Evolutionary conservation across 2,797 vertebrate species (phyloP), one percentile per base, ranked within the genome.

Genomic region (Brachyrhaphis roseni): DNA sequence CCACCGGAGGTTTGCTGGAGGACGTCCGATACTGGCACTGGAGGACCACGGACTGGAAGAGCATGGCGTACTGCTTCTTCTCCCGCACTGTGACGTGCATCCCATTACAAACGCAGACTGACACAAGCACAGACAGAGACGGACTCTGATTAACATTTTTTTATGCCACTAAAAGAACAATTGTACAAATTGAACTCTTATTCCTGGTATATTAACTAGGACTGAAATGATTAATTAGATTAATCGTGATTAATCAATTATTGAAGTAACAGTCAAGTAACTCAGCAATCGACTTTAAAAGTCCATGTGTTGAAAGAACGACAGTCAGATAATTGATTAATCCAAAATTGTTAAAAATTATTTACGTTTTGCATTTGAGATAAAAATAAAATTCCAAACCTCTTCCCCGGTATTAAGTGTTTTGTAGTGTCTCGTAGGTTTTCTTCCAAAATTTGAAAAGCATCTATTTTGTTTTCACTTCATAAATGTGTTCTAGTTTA

Each of bases 21-120:
- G 96, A 94, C 0, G 97, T 98, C 62, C 97, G 96, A 94, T 97
- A 99, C 82, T 96, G 97, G 88, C 98, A 99, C 0, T 96, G 97
- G 23, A 99, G 97, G 82, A 98, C 95, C 39, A 97, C 95, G 1
- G 98, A 94, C 93, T 99, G 98, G 95, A 99, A 99, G 80, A 99
- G 95, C 97, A 98, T 98, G 70, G 97, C 97, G 66, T 95, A 94
- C 74, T 95, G 96, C 94, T 96, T 97, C 92, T 96, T 96, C 87
- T 98, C 97, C 18, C 96, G 96, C 83, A 99, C 95, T 0, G 92
- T 96, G 86, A 99, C 98, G 47, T 97, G 96, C 72, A 99, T 94
- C 1, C 96, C 96, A 81, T 96, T 84, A 31, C 94, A 95, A 76
- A 84, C 72, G 28, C 87, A 91, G 82, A 87, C 95, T 95, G 87